These are phyloP conservation scores for Muricea muricata DNA, from an alignment of 92 coral and sea anemone species.

Conservation along the genomic window DNA sequence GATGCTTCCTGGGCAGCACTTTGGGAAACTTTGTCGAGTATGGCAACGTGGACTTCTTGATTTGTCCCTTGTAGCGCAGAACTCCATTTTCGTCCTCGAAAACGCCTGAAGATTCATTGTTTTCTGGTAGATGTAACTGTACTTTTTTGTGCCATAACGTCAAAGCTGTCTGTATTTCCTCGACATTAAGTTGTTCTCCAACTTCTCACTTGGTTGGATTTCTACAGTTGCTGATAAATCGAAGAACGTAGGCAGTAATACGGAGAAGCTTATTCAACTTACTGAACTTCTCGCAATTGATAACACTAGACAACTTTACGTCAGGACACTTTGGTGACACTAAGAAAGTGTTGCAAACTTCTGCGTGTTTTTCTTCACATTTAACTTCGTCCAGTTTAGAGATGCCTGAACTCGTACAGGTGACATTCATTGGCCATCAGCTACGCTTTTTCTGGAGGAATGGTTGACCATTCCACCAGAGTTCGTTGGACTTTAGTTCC, in stretches of 20 bases:
- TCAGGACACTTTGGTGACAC: neutral
- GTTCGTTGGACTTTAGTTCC: neutral
- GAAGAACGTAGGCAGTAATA: too few species aligned
- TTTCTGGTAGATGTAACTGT: conserved; percentile 31
- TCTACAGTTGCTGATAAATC: too few species aligned
- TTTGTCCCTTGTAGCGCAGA: conserved; percentile 51
- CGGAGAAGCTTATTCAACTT: too few species aligned
- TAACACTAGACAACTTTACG: neutral
- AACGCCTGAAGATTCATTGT: too few species aligned
- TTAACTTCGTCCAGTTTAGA: too few species aligned
- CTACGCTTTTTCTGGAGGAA: neutral
- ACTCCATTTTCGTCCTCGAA: conserved; percentile 36
- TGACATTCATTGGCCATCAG: conserved; percentile 23
- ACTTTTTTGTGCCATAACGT: conserved; percentile 4
- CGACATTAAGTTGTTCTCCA: too few species aligned
- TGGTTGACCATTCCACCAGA: neutral
- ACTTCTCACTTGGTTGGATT: too few species aligned
- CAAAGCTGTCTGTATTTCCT: conserved; percentile 26
- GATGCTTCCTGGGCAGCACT: conserved; percentile 48
- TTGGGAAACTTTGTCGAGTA: conserved; percentile 51
- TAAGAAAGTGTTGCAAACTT: conserved; percentile 11
- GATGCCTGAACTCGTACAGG: neutral
- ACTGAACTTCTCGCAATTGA: conserved; percentile 27
- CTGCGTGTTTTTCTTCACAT: neutral
- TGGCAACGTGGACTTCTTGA: conserved; percentile 36